phyloP scores from a whole-genome alignment of 2,113 vertebrate genomes.

The Hyaena hyaena region DNA sequence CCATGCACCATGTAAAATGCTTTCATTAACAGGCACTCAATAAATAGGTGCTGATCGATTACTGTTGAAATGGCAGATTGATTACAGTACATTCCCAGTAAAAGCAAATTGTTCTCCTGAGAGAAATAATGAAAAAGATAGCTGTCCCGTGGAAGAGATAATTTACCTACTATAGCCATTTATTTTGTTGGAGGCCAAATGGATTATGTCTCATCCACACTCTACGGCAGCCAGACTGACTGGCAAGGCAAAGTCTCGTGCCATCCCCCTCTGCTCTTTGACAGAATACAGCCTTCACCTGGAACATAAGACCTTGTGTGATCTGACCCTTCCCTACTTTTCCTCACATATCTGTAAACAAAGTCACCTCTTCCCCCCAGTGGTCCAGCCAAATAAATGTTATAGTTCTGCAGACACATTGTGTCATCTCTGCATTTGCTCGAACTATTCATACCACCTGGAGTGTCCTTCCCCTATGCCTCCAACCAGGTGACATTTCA shows the following conservation, averaged over 20 bases:
- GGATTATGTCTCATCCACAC: background rate
- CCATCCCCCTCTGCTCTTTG: fast-evolving
- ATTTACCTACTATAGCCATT: constrained; percentile 2
- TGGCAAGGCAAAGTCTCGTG: fast-evolving
- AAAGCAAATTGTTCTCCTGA: constrained; percentile 25
- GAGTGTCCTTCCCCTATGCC: too few relatives aligned
- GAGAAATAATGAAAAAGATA: constrained; percentile 21
- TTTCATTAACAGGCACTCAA: background rate
- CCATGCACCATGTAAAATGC: fast-evolving
- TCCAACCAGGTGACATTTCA: background rate
- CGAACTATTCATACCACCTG: background rate
- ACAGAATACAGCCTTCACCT: fast-evolving
- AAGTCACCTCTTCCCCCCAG: too few relatives aligned
- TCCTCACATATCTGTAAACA: background rate
- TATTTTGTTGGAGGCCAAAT: background rate
- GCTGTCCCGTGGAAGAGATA: background rate
- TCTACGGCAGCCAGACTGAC: too few relatives aligned
- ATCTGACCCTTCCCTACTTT: background rate
- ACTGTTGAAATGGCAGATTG: constrained; percentile 9
- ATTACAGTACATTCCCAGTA: background rate
- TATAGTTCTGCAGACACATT: fast-evolving
- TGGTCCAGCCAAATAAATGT: fast-evolving
- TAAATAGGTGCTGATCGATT: background rate
- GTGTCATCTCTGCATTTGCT: background rate
- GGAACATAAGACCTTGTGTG: background rate